Evolutionary conservation across 2,888 invertebrate species (phyloP), one percentile per base, ranked within the genome.

Genomic region (Drosophila setosimentum): DNA sequence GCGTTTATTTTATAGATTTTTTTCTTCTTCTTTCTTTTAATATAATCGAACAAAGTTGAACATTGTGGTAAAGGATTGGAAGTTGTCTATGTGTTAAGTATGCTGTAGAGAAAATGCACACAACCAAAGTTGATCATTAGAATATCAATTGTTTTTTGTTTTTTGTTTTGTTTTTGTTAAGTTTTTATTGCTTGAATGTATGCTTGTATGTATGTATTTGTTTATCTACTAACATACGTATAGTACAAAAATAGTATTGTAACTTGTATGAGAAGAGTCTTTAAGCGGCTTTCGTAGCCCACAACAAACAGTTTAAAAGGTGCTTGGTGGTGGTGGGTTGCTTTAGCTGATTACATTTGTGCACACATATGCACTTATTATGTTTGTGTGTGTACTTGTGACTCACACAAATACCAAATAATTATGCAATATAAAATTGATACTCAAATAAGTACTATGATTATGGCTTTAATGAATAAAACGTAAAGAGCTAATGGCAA

Each of bases 281-380:
- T 73, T 62, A 67, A 76, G 65, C 64, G 66, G 77, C 66, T 37
- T 40, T 60, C 35, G n/a, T 50, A 66, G 68, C 80, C 76, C 80
- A 80, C 68, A 76, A 69, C 68, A 60, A 64, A 66, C 57, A 60
- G 71, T 72, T 70, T 30, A 32, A 49, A 81, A 69, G 69, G 65
- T 89, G 78, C 69, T 72, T 67, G 58, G 66, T 89, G 58, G 66
- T 89, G 89, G 84, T 84, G 89, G 87, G 84, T 73, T 88, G 64
- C 68, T 51, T 48, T 66, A 67, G 50, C 62, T 65, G 42, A 55
- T 55, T 68, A 57, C 48, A 35, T 16, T 33, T 62, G 55, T 59
- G 57, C 42, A 49, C 40, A 33, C 61, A 71, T 54, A 29, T 37
- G 21, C 50, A 50, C 29, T 27, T 42, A 21, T 42, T 24, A 24